Base-by-base conservation (phyloP, 2,888 invertebrate genomes). In the Aphidoletes aphidimyza region DNA sequence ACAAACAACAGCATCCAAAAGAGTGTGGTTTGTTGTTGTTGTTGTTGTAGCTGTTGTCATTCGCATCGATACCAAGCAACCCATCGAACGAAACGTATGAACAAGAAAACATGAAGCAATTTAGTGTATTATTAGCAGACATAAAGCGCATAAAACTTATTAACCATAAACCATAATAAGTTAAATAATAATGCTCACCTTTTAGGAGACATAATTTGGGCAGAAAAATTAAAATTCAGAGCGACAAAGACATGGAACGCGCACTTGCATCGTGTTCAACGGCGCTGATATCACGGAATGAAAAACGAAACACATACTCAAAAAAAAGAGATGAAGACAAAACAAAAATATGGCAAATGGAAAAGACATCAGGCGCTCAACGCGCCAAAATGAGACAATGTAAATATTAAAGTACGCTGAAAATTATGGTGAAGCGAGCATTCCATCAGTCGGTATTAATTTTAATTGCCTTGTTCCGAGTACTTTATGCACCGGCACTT, bases 171-270 rank as follows among this genome's bases (percentile, higher is more conserved):
- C 69, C 6, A 69, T 69, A 69, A 69, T 69, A 81, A 36, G 81
- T 81, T 81, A 37, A 81, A 81, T 81, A 81, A 81, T 81, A 81
- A 37, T 81, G 81, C 81, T 81, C 81, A 81, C 81, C 81, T 81
- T 81, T 81, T 81, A 81, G 37, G 81, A 81, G 81, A 81, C 81
- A 37, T 81, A 81, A 81, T 81, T 81, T 37, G 81, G 81, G 37
- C 11, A n/a, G 37, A 81, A 81, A 37, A 36, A n/a, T 81, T 37
- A 81, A 30, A 59, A 37, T 37, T 22, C 37, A 19, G 81, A 69
- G 69, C 69, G 69, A 69, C 69, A 69, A 30, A 69, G 11, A 69
- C 14, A n/a, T 6, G 14, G 42, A 9, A 14, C 42, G 42, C 42
- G 54, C 22, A 54, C 3, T 19, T 17, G 17, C 47, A 47, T 9